phyloP scores from a whole-genome alignment of 2,888 invertebrate genomes.

The Sinohyriopsis cumingii region DNA sequence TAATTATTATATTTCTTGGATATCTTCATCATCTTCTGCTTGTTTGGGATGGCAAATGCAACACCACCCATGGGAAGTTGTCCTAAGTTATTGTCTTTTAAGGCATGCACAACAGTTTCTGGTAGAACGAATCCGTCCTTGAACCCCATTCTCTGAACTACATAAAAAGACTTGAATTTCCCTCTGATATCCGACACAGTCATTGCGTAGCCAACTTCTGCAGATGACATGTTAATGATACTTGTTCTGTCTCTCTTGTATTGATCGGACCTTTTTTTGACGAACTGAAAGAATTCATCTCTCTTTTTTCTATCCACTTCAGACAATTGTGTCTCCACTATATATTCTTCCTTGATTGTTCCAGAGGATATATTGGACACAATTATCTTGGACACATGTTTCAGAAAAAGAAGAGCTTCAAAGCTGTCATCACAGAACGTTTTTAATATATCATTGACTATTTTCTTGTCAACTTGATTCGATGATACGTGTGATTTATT shows the following conservation, averaged over 20 bases:
- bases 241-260: slow-evolving; percentile 7
- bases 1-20: no score
- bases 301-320: not conserved
- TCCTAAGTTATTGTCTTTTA: slow-evolving; percentile 42
- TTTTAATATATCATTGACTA: slow-evolving; percentile 38
- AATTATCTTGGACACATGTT: slow-evolving; percentile 51
- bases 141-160: slow-evolving; percentile 37
- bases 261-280: slow-evolving; percentile 5
- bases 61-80: slow-evolving; percentile 52
- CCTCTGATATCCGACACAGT: slow-evolving; percentile 14
- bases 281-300: not conserved
- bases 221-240: not conserved
- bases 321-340: slow-evolving; percentile 3
- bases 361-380: slow-evolving; percentile 21
- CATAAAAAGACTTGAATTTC: slow-evolving; percentile 14
- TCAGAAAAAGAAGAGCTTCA: slow-evolving; percentile 60
- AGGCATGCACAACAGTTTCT: slow-evolving; percentile 31
- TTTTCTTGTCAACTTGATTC: slow-evolving; percentile 9
- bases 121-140: slow-evolving; percentile 7
- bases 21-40: no score
- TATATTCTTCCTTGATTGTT: not conserved
- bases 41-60: slow-evolving; percentile 19
- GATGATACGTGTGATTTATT: slow-evolving; percentile 32
- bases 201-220: slow-evolving; percentile 20
- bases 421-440: slow-evolving; percentile 50